Percentiles rank a stretch among this genome's conserved stretches.
phyloP scores from a whole-genome alignment of 2,888 invertebrate species.

The Acleris emargana region DNA sequence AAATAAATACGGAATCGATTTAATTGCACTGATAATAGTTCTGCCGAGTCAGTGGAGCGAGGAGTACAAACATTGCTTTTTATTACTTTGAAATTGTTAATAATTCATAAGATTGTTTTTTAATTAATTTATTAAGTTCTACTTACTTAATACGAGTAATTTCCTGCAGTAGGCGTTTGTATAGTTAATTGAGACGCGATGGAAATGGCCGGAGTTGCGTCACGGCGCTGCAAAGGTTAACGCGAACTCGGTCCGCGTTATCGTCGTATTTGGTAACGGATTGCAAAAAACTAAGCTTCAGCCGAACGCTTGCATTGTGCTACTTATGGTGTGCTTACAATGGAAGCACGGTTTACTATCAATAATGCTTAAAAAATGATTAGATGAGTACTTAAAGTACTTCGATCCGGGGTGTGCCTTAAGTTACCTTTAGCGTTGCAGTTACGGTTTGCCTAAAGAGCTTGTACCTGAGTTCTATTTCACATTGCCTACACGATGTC shows the following conservation, averaged over 20 bases:
- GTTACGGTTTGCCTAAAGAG: too few relatives aligned
- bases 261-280: conserved; percentile 46
- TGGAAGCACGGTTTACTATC: conserved; percentile 17
- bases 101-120: conserved; percentile 21
- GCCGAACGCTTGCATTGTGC: conserved; percentile 50
- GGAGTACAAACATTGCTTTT: conserved; percentile 9
- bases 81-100: conserved; percentile 18
- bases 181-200: conserved; percentile 22
- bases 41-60: conserved; percentile 22
- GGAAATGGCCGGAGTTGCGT: conserved; percentile 34
- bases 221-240: conserved; percentile 45
- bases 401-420: too few relatives aligned
- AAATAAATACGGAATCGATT: conserved; percentile 25
- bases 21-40: conserved; percentile 27
- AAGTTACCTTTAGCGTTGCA: too few relatives aligned
- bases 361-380: conserved; percentile 23
- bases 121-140: neutral
- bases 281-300: conserved; percentile 54
- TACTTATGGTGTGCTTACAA: conserved; percentile 24
- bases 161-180: conserved; percentile 11
- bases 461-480: too few relatives aligned
- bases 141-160: conserved; percentile 12
- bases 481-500: too few relatives aligned
- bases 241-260: conserved; percentile 28
- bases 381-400: neutral